phyloP scores from a whole-genome alignment of 2,888 invertebrate species.

The Ecdyonurus torrentis region DNA sequence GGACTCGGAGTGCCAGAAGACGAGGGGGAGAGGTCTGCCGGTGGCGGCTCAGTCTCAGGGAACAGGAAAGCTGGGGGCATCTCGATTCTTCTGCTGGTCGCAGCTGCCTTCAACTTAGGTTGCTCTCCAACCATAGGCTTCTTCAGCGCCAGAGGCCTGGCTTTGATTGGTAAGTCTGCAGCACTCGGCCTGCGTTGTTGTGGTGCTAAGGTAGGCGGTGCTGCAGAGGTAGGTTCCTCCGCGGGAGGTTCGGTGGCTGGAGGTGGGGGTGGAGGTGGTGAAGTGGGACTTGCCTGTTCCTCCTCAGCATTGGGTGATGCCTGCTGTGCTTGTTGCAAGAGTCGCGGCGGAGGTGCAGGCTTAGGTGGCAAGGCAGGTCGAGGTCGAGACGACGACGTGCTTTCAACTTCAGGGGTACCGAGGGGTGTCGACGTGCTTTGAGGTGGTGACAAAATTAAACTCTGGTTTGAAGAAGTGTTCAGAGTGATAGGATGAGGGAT shows the following conservation, averaged over 20 bases:
- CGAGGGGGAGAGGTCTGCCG: conserved; percentile 29
- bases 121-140: conserved; percentile 69
- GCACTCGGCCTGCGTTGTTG: conserved; percentile 14
- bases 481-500: conserved; percentile 5
- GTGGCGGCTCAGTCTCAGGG: conserved; percentile 52
- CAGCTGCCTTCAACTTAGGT: conserved; percentile 48
- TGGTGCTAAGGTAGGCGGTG: not conserved
- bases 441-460: conserved; percentile 35
- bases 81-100: conserved; percentile 56
- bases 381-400: conserved; percentile 15
- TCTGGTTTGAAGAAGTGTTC: not conserved
- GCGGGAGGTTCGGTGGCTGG: conserved; percentile 8
- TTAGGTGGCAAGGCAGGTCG: conserved; percentile 74
- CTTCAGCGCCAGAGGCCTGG: conserved; percentile 65
- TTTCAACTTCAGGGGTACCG: conserved; percentile 31
- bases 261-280: conserved; percentile 9
- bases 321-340: conserved; percentile 25
- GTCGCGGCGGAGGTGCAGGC: conserved; percentile 44
- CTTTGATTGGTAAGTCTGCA: conserved; percentile 43
- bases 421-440: conserved; percentile 42
- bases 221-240: not conserved
- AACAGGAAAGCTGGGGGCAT: conserved; percentile 71
- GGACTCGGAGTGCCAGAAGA: not conserved
- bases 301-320: conserved; percentile 1
- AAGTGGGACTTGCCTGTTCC: conserved; percentile 4